phyloP scores from a whole-genome alignment of 2,113 vertebrate genomes.

The Otis tarda region DNA sequence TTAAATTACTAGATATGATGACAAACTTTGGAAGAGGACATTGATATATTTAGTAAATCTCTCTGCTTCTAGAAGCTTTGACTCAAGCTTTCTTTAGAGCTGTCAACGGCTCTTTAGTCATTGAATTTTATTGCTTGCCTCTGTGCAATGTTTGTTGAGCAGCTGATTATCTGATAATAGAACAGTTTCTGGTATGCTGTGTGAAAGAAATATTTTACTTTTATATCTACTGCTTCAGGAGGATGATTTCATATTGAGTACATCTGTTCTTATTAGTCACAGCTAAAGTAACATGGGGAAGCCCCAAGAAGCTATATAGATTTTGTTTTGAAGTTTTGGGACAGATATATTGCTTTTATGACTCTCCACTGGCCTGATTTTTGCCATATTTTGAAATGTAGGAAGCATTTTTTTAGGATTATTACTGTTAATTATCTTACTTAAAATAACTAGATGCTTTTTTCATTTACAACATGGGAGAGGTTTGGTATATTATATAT shows the following conservation, averaged over 20 bases:
- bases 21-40: not conserved
- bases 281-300: not conserved
- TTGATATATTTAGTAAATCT: not conserved
- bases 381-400: slow-evolving; percentile 9
- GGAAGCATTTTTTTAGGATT: not conserved
- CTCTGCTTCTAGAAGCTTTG: slow-evolving; percentile 3
- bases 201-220: slow-evolving; percentile 15
- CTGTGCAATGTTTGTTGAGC: slow-evolving; percentile 5
- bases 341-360: not conserved
- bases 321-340: not conserved
- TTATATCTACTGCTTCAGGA: slow-evolving; percentile 29
- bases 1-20: not conserved
- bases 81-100: slow-evolving; percentile 23
- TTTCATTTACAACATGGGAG: not conserved
- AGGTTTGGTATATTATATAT: not conserved
- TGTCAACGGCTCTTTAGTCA: not conserved
- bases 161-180: slow-evolving; percentile 35
- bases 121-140: slow-evolving; percentile 25
- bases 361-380: not conserved
- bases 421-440: slow-evolving; percentile 39
- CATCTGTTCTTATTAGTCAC: slow-evolving; percentile 32
- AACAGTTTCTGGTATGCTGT: not conserved
- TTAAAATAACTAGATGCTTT: not conserved
- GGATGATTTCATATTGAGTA: not conserved
- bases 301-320: not conserved